A percentile compares a stretch with the other conserved stretches of the same genome.
These are phyloP conservation scores for Caenorhabditis sp. DNA, from an alignment of 2,888 invertebrate species.

Conservation along the genomic window DNA sequence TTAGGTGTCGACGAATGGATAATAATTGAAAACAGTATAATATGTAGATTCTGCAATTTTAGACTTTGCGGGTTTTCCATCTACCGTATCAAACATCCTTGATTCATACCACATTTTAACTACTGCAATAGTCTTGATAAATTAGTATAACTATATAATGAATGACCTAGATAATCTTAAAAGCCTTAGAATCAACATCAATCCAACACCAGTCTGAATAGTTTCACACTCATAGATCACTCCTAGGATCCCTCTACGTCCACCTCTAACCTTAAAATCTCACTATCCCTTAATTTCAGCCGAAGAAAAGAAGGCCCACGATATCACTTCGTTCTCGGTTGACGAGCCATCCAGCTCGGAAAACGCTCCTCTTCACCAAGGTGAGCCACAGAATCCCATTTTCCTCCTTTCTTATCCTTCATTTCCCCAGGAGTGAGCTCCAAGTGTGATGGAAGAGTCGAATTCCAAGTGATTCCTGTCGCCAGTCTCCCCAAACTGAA, in stretches of 20 bases:
- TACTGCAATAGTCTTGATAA: too few species aligned
- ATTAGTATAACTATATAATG: too few species aligned
- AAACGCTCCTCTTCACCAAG: conserved; percentile 41
- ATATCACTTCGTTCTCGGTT: conserved; percentile 66
- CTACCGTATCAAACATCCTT: too few species aligned
- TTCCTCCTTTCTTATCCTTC: background rate
- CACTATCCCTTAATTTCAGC: conserved; percentile 20
- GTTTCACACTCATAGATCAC: background rate
- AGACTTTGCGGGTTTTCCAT: too few species aligned
- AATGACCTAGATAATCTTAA: too few species aligned
- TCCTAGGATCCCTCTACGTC: too few species aligned
- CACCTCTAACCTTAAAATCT: background rate
- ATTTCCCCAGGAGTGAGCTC: conserved; percentile 49
- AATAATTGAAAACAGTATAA: too few species aligned
- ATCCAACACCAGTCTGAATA: too few species aligned
- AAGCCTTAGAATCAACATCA: too few species aligned
- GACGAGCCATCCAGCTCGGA: conserved; percentile 49
- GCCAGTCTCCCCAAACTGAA: conserved; percentile 79
- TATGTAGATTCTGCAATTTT: too few species aligned
- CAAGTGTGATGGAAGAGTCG: conserved; percentile 78
- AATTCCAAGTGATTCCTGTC: conserved; percentile 81
- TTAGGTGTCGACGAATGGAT: too few species aligned
- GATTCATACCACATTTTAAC: too few species aligned
- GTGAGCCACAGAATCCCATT: background rate
- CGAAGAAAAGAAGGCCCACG: conserved; percentile 57